Evolutionary conservation across 2,113 vertebrate species (phyloP).

Genomic region (Petromus typicus): DNA sequence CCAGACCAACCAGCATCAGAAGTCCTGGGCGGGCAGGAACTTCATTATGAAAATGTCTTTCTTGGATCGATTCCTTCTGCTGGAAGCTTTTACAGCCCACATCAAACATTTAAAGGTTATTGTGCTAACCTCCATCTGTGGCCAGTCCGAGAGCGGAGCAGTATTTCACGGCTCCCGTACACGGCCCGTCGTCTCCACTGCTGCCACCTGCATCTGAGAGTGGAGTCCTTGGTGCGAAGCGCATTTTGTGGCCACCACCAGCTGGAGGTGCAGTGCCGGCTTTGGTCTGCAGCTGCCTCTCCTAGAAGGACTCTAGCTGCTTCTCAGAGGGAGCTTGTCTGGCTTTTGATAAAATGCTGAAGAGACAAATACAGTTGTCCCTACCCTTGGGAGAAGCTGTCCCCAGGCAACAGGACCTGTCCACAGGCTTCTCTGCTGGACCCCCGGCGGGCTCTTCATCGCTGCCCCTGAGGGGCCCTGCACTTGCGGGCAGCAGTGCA

Average conservation of each 20-base stretch:
- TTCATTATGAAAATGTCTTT: background rate
- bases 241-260: accelerated
- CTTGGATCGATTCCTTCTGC: background rate
- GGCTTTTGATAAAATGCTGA: background rate
- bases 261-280: accelerated
- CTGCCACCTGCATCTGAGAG: background rate
- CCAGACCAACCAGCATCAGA: background rate
- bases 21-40: background rate
- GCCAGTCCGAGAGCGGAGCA: background rate
- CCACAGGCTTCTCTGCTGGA: background rate
- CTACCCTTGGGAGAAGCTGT: background rate
- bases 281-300: background rate
- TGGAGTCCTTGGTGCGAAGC: background rate
- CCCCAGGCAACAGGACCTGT: accelerated
- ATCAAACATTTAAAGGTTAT: background rate
- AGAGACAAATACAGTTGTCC: too few species aligned
- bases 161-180: background rate
- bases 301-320: accelerated
- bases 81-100: constrained; percentile 15
- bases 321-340: too few species aligned
- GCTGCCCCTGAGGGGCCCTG: accelerated
- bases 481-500: accelerated
- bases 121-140: background rate
- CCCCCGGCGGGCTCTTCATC: background rate
- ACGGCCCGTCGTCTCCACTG: background rate